These are phyloP conservation scores for Chaetops frenatus DNA, from an alignment of 2,113 vertebrate species.

Conservation along the genomic window DNA sequence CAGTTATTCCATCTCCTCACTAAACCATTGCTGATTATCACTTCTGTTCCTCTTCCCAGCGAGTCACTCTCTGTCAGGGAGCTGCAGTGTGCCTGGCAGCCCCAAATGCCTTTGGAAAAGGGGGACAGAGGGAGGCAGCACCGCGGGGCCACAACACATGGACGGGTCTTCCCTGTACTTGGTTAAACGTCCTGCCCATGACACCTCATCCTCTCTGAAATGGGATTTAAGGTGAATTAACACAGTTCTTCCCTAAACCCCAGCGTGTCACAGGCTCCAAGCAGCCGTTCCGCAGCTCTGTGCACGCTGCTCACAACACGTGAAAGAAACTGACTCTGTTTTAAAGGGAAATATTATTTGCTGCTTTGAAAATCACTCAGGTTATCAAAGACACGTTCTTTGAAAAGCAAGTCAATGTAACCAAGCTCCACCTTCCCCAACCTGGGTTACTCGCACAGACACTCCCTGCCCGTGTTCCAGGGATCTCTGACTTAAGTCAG, in stretches of 20 bases:
- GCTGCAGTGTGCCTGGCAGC: background rate
- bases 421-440: background rate
- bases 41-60: background rate
- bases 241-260: background rate
- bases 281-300: background rate
- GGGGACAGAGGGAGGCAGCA: background rate
- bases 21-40: background rate
- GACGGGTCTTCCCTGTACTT: fast-evolving
- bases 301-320: background rate
- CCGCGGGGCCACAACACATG: fast-evolving
- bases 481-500: background rate
- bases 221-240: background rate
- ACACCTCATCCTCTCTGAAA: background rate
- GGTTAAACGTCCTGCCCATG: background rate
- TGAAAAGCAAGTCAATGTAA: background rate
- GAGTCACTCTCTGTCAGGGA: background rate
- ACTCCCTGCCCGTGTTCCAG: background rate
- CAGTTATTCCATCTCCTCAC: background rate
- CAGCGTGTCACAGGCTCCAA: background rate
- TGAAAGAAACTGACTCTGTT: background rate
- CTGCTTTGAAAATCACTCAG: background rate
- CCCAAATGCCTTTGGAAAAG: background rate
- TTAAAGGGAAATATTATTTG: background rate
- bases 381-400: background rate
- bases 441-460: background rate